phyloP scores from a whole-genome alignment of 2,797 vertebrate genomes.

The Anableps anableps region DNA sequence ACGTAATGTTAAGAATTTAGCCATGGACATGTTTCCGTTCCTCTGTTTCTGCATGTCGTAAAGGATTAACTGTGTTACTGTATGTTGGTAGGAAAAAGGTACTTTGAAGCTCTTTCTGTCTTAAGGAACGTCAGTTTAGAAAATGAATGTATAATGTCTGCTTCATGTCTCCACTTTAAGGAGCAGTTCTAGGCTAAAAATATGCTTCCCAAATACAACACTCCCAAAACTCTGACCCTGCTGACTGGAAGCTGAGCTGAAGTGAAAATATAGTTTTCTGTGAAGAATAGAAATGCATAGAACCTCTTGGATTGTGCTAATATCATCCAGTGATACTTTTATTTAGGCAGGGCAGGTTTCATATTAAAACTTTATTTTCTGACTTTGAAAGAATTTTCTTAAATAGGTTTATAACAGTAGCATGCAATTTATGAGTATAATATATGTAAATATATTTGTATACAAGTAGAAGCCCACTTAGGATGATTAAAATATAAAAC shows the following conservation, averaged over 20 bases:
- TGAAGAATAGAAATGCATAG: not conserved
- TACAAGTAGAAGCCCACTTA: too few relatives aligned
- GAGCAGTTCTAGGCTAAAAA: conserved; percentile 2
- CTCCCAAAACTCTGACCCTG: not conserved
- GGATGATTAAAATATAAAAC: too few relatives aligned
- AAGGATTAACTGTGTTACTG: not conserved
- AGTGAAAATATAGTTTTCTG: not conserved
- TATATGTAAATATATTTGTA: too few relatives aligned
- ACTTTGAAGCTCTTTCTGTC: not conserved
- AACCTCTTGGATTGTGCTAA: not conserved
- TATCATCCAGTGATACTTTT: not conserved
- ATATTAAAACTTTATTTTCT: too few relatives aligned
- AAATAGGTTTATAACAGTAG: too few relatives aligned
- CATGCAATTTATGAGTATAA: too few relatives aligned
- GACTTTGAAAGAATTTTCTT: too few relatives aligned
- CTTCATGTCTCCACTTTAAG: not conserved
- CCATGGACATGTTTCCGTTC: not conserved
- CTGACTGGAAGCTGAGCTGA: not conserved
- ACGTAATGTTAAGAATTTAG: not conserved
- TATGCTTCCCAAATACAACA: not conserved
- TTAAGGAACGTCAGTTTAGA: not conserved
- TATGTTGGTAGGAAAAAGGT: not conserved
- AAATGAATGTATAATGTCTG: not conserved
- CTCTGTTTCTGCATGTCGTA: not conserved
- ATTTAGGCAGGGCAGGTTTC: not conserved